These are phyloP conservation scores for Zaprionus gabonicus DNA, from an alignment of 1,140 invertebrate genomes.

Conservation along the genomic window DNA sequence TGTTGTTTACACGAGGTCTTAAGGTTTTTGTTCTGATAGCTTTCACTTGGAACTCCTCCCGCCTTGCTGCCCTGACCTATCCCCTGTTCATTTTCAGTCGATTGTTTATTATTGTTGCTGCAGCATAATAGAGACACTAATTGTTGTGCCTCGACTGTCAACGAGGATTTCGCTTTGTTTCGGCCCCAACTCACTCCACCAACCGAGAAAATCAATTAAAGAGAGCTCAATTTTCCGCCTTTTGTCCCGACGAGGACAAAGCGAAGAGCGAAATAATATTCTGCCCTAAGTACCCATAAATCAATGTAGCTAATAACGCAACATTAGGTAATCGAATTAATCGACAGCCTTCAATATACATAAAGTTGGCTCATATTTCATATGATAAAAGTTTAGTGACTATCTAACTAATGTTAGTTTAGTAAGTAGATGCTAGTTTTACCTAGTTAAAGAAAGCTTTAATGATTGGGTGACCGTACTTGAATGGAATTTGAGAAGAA, in stretches of 20 bases:
- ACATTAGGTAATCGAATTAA: slow-evolving; percentile 5
- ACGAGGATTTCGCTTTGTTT: slow-evolving; percentile 30
- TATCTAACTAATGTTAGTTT: not conserved
- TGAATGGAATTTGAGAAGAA: slow-evolving; percentile 23
- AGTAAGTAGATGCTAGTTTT: not conserved
- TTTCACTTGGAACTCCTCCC: slow-evolving; percentile 36
- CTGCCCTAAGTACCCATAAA: slow-evolving; percentile 7
- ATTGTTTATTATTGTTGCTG: slow-evolving; percentile 48
- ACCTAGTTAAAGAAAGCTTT: not conserved
- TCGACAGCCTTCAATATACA: not conserved
- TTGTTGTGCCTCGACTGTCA: slow-evolving; percentile 49
- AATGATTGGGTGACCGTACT: not conserved
- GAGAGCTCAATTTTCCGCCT: slow-evolving; percentile 16
- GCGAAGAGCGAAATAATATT: slow-evolving; percentile 15
- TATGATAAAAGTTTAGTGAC: not conserved
- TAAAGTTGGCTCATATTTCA: not conserved
- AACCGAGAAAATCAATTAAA: slow-evolving; percentile 30
- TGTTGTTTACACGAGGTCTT: slow-evolving; percentile 63
- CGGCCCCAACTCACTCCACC: slow-evolving; percentile 6
- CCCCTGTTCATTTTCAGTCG: slow-evolving; percentile 46
- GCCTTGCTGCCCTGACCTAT: not conserved
- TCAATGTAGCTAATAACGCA: slow-evolving; percentile 11
- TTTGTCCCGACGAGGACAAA: not conserved
- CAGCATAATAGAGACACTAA: slow-evolving; percentile 67
- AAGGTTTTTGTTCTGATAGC: slow-evolving; percentile 62